phyloP scores from a whole-genome alignment of 2,888 invertebrate species.

The Stramonita haemastoma region DNA sequence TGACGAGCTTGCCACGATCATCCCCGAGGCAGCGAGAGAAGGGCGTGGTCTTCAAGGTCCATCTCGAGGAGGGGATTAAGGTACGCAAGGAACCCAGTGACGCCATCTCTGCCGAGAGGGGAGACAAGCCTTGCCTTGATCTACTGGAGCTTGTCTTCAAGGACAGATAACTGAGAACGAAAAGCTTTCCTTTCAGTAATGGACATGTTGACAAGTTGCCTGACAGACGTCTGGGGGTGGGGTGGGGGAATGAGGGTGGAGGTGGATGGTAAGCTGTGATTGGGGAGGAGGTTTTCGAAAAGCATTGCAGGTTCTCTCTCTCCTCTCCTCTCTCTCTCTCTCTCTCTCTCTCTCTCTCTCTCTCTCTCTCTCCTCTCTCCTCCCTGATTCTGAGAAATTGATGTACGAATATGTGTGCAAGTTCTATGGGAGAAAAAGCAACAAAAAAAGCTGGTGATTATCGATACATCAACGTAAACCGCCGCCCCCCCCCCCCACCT shows the following conservation, averaged over 20 bases:
- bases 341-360: not conserved
- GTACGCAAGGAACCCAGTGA: constrained; percentile 22
- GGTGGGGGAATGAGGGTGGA: not conserved
- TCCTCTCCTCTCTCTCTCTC: not conserved
- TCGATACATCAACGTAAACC: too few relatives aligned
- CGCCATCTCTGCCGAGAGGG: not conserved
- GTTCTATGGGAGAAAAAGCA: not conserved
- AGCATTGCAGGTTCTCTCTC: too few relatives aligned
- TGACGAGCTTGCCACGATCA: not conserved
- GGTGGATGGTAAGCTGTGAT: not conserved
- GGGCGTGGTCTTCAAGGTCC: constrained; percentile 26
- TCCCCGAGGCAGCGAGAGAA: too few relatives aligned
- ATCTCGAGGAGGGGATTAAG: constrained; percentile 28
- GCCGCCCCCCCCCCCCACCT: too few relatives aligned
- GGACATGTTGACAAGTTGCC: constrained; percentile 22
- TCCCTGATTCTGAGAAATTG: not conserved
- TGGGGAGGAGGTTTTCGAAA: not conserved
- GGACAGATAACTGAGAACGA: not conserved
- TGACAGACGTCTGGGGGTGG: not conserved
- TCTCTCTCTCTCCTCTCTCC: not conserved
- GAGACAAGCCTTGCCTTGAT: constrained; percentile 13
- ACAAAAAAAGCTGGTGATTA: too few relatives aligned
- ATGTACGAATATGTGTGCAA: not conserved
- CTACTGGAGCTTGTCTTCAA: not conserved
- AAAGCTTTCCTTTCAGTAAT: constrained; percentile 1